Percentiles rank a stretch among this genome's conserved stretches.
phyloP scores from a whole-genome alignment of 2,888 invertebrate species.

The Cerceris rybyensis region DNA sequence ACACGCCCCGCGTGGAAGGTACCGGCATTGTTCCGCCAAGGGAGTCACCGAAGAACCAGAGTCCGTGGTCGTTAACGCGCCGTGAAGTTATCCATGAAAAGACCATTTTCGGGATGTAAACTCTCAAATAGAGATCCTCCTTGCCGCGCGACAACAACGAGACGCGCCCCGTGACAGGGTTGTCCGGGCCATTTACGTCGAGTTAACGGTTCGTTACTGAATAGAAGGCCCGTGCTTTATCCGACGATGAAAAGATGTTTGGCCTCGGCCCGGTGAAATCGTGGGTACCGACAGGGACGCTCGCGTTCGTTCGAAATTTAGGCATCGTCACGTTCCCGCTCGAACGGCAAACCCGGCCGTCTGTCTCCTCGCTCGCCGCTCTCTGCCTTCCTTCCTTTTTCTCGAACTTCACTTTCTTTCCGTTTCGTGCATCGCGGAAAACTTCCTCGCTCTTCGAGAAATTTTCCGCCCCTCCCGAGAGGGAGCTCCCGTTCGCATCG shows the following conservation, averaged over 20 bases:
- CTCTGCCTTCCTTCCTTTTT: too few species aligned
- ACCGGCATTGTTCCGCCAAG: too few species aligned
- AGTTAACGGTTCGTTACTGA: conserved; percentile 79
- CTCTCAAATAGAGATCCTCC: conserved; percentile 69
- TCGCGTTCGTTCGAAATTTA: conserved; percentile 19
- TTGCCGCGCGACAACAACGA: conserved; percentile 53
- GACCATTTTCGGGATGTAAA: conserved; percentile 71
- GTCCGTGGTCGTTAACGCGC: conserved; percentile 10
- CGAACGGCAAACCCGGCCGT: neutral
- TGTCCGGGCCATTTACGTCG: conserved; percentile 75
- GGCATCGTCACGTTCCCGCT: conserved; percentile 47
- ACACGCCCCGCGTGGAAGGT: too few species aligned
- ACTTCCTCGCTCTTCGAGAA: too few species aligned
- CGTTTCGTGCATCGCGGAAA: too few species aligned
- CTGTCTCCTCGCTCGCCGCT: too few species aligned
- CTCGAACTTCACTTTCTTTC: too few species aligned
- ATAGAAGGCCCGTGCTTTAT: conserved; percentile 72
- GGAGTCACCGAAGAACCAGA: too few species aligned
- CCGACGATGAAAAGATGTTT: conserved; percentile 76
- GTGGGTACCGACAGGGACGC: conserved; percentile 55
- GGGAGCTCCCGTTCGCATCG: neutral
- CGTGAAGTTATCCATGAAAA: conserved; percentile 75
- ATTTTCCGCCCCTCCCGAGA: neutral
- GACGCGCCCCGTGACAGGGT: conserved; percentile 54
- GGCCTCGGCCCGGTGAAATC: conserved; percentile 73